Conservation (phyloP, 2,888 invertebrate species). For the Thecophora atra region DNA sequence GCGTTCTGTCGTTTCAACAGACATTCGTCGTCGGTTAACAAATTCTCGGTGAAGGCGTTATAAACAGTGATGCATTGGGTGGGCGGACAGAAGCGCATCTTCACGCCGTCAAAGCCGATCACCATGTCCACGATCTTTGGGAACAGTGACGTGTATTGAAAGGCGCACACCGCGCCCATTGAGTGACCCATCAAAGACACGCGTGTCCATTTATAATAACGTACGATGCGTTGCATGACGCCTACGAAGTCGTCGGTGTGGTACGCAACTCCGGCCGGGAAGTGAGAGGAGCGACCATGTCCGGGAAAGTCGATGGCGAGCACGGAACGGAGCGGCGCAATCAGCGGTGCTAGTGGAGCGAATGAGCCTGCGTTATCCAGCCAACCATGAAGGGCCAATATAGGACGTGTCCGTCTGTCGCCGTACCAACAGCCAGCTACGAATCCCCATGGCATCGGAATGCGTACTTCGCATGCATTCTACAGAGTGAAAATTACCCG, state of each 20-base stretch:
- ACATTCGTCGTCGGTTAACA: conserved; percentile 63
- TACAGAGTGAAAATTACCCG: no score
- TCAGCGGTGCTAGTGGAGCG: conserved; percentile 72
- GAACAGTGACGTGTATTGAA: conserved; percentile 71
- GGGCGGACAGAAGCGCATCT: conserved; percentile 31
- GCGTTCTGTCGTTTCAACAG: conserved; percentile 51
- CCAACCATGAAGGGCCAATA: conserved; percentile 79
- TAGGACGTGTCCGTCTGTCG: conserved; percentile 70
- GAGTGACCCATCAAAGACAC: conserved; percentile 76
- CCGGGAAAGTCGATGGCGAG: conserved; percentile 76
- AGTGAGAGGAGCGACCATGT: conserved; percentile 74
- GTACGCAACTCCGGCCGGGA: conserved; percentile 69
- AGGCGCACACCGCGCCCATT: conserved; percentile 71
- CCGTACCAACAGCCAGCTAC: conserved; percentile 78
- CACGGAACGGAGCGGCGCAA: conserved; percentile 67
- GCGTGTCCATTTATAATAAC: conserved; percentile 74
- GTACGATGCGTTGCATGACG: conserved; percentile 68
- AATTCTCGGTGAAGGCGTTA: conserved; percentile 56
- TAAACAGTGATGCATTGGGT: conserved; percentile 24
- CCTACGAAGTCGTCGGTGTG: conserved; percentile 59
- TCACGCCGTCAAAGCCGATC: conserved; percentile 54
- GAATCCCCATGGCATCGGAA: conserved; percentile 74
- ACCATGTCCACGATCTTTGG: conserved; percentile 56
- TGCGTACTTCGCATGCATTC: conserved; percentile 67
- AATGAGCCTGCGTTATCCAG: conserved; percentile 79